Evolutionary conservation across 2,888 invertebrate species (phyloP).

Genomic region (Terebella lapidaria): DNA sequence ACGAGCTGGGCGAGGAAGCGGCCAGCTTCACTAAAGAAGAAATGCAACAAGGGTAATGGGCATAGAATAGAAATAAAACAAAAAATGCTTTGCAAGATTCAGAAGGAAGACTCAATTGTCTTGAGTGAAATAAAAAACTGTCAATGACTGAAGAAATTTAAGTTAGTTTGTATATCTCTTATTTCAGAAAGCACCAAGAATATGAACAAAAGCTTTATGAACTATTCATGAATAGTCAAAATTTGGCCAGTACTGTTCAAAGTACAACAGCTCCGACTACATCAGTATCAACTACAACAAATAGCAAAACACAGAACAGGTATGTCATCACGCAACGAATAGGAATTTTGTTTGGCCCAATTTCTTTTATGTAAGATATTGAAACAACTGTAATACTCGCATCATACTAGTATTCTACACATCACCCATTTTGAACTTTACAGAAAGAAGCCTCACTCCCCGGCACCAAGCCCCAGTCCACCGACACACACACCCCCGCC

Average conservation of each 20-base stretch:
- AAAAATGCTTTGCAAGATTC: too few species aligned
- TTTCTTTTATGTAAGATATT: too few species aligned
- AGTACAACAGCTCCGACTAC: neutral
- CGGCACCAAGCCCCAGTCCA: conserved; percentile 4
- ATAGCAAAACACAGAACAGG: neutral
- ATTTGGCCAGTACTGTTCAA: conserved; percentile 6
- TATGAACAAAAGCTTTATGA: conserved; percentile 52
- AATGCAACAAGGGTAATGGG: conserved; percentile 87
- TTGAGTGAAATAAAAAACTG: too few species aligned
- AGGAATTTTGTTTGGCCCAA: too few species aligned
- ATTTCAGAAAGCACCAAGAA: conserved; percentile 50
- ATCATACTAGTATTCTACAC: too few species aligned
- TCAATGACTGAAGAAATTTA: too few species aligned
- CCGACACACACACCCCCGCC: neutral
- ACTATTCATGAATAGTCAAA: conserved; percentile 25
- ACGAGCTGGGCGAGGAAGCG: conserved; percentile 90
- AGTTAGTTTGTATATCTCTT: too few species aligned
- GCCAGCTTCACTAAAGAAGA: conserved; percentile 95
- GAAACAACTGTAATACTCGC: too few species aligned
- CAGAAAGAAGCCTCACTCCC: conserved; percentile 9
- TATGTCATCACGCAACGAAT: too few species aligned
- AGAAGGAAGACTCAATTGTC: too few species aligned
- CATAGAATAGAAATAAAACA: too few species aligned
- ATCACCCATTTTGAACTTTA: too few species aligned
- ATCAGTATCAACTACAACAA: neutral